phyloP scores from a whole-genome alignment of 2,797 vertebrate species.

The Anableps anableps region DNA sequence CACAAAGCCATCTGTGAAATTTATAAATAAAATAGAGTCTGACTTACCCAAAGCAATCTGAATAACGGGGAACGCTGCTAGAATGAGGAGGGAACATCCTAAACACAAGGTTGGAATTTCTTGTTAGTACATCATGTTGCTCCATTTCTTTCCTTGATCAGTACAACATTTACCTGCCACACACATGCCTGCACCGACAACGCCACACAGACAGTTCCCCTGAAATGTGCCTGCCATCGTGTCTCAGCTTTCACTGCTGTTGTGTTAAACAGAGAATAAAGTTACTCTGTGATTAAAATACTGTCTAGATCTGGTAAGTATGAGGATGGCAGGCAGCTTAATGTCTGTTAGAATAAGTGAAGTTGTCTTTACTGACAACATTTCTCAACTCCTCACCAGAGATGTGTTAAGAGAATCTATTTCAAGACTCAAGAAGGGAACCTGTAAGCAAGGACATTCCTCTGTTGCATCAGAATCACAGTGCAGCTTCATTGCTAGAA shows the following conservation, averaged over 20 bases:
- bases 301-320: background rate
- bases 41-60: constrained; percentile 24
- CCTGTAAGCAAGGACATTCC: background rate
- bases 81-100: constrained; percentile 2
- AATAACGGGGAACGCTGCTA: background rate
- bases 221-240: background rate
- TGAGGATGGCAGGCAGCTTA: background rate
- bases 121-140: background rate
- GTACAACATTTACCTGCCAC: background rate
- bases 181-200: background rate
- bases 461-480: background rate
- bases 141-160: background rate
- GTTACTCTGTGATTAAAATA: background rate
- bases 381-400: background rate
- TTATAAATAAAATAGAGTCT: background rate
- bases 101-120: background rate
- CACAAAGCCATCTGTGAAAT: background rate
- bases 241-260: background rate
- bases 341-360: background rate
- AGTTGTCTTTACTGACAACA: background rate
- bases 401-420: background rate
- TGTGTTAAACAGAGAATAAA: background rate
- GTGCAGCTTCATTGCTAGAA: background rate
- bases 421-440: background rate
- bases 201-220: background rate